Conservation (phyloP, 2,888 invertebrate genomes). For the Caenorhabditis virilis region DNA sequence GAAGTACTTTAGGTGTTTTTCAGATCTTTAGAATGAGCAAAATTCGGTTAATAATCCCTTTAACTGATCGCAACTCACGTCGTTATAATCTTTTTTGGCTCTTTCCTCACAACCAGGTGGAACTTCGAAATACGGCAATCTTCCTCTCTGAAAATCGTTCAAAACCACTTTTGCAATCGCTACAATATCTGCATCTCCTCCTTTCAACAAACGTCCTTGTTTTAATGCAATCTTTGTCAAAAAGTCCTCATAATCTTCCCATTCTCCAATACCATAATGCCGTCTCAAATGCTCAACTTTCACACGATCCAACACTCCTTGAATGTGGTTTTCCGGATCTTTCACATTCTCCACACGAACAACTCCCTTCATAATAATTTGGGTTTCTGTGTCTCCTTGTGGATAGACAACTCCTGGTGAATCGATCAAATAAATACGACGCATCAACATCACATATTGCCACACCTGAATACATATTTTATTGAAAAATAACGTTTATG, state of each 20-base stretch:
- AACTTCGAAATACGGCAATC: slow-evolving; percentile 77
- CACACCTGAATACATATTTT: slow-evolving; percentile 76
- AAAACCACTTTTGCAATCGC: slow-evolving; percentile 90
- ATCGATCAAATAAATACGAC: slow-evolving; percentile 92
- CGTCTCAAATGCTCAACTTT: slow-evolving; percentile 85
- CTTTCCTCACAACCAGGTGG: slow-evolving; percentile 64
- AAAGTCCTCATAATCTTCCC: slow-evolving; percentile 84
- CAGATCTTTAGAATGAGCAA: no score
- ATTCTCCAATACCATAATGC: slow-evolving; percentile 82
- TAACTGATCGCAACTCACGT: no score
- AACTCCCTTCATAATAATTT: slow-evolving; percentile 93
- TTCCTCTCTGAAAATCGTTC: slow-evolving; percentile 96
- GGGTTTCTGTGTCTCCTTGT: slow-evolving; percentile 82
- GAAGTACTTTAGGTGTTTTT: no score
- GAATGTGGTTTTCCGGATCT: slow-evolving; percentile 91
- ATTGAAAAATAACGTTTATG: background rate
- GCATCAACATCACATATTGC: slow-evolving; percentile 99
- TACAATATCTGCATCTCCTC: slow-evolving; percentile 91
- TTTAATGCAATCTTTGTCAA: slow-evolving; percentile 85
- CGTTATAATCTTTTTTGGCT: slow-evolving; percentile 44
- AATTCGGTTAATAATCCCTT: no score
- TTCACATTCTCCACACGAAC: slow-evolving; percentile 92
- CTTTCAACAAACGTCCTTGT: slow-evolving; percentile 87
- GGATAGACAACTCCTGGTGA: slow-evolving; percentile 99
- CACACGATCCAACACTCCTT: slow-evolving; percentile 83